These are phyloP conservation scores for Forbesichthys papilliferus DNA, from an alignment of 2,113 vertebrate genomes.

Conservation along the genomic window DNA sequence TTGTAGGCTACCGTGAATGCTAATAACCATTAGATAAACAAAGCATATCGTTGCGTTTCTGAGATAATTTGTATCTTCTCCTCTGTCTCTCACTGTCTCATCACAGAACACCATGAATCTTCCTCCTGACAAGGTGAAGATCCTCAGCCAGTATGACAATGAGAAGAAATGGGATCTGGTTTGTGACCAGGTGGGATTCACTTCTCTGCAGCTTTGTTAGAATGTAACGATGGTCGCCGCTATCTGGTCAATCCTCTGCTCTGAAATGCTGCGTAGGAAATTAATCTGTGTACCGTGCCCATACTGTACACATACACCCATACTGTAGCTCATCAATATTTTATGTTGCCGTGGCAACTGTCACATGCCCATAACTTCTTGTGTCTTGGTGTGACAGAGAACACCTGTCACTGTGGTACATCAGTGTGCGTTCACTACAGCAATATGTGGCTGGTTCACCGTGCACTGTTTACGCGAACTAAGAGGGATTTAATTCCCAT, in stretches of 20 bases:
- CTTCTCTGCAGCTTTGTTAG: background rate
- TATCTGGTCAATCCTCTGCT: background rate
- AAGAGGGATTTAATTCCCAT: too few species aligned
- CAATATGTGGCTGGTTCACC: background rate
- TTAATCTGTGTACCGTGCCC: background rate
- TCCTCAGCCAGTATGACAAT: conserved; percentile 87
- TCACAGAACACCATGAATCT: conserved; percentile 90
- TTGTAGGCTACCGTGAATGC: background rate
- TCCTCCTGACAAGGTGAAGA: conserved; percentile 88
- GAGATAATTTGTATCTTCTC: background rate
- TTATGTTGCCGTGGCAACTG: conserved; percentile 44
- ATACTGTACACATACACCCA: conserved; percentile 4
- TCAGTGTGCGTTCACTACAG: background rate
- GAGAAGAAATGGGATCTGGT: conserved; percentile 97
- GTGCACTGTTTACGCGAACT: too few species aligned
- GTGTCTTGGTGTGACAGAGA: conserved; percentile 17
- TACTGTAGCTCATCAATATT: conserved; percentile 46
- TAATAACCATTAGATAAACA: too few species aligned
- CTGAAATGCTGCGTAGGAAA: background rate
- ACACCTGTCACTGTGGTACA: conserved; percentile 7
- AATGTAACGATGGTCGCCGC: background rate
- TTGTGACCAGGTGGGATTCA: conserved; percentile 83
- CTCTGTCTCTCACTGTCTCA: background rate
- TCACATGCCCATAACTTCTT: conserved; percentile 17
- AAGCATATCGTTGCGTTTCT: background rate